Conservation (phyloP, 2,888 invertebrate species). For the Ochlodes sylvanus region DNA sequence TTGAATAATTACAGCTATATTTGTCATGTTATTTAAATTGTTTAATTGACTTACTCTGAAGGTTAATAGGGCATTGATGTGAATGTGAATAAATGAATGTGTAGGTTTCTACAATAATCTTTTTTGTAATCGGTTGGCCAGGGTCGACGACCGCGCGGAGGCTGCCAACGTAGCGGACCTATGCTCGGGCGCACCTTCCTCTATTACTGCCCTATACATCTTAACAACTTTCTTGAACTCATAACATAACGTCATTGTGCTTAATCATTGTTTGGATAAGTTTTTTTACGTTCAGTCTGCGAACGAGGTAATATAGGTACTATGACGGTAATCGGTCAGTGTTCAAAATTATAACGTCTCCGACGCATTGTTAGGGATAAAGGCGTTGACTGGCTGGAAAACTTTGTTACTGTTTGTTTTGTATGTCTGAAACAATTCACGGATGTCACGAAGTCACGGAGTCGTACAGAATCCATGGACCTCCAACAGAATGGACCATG, state of each 20-base stretch:
- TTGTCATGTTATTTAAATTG: background rate
- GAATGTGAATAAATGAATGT: conserved; percentile 36
- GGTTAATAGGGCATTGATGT: conserved; percentile 30
- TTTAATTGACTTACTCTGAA: conserved; percentile 23
- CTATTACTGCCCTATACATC: conserved; percentile 67
- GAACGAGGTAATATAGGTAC: no score
- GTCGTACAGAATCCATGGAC: no score
- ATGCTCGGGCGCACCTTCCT: conserved; percentile 72
- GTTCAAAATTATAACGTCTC: no score
- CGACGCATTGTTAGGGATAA: no score
- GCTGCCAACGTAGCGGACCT: conserved; percentile 74
- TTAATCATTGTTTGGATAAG: conserved; percentile 1
- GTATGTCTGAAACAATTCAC: no score
- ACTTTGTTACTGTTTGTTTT: no score
- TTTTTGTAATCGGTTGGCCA: conserved; percentile 76
- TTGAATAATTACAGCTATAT: no score
- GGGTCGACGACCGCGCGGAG: conserved; percentile 79
- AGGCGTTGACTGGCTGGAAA: no score
- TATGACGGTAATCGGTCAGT: no score
- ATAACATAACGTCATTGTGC: background rate
- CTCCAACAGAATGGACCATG: no score
- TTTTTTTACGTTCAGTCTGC: conserved; percentile 2
- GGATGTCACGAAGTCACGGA: no score
- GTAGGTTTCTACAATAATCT: conserved; percentile 63
- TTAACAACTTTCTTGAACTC: conserved; percentile 24